phyloP scores from a whole-genome alignment of 2,797 vertebrate genomes.

The Carapus acus region DNA sequence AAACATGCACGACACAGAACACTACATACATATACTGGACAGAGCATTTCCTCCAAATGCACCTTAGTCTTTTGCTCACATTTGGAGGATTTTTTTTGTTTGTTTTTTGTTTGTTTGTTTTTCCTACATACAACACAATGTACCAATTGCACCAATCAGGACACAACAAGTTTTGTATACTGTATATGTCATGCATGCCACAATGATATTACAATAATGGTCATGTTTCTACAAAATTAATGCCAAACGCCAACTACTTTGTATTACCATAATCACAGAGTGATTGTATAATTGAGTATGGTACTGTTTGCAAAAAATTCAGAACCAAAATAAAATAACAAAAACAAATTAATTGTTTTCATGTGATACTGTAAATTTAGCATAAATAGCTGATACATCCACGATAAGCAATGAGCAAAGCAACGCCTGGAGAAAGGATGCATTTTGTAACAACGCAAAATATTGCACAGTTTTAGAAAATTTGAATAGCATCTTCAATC shows the following conservation, averaged over 20 bases:
- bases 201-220: conserved; percentile 86
- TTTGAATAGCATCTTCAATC: conserved; percentile 47
- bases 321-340: conserved; percentile 52
- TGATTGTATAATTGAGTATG: conserved; percentile 60
- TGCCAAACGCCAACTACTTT: conserved; percentile 84
- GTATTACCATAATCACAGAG: conserved; percentile 82
- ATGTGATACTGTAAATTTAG: conserved; percentile 32
- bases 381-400: conserved; percentile 37
- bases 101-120: no score
- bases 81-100: no score
- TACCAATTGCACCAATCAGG: conserved; percentile 80
- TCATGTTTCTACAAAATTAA: conserved; percentile 91
- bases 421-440: conserved; percentile 54
- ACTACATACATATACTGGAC: conserved; percentile 76
- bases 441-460: conserved; percentile 44
- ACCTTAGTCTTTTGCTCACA: conserved; percentile 56
- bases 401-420: conserved; percentile 34
- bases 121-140: conserved; percentile 77
- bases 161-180: conserved; percentile 82
- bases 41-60: conserved; percentile 70
- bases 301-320: conserved; percentile 68
- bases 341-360: conserved; percentile 28
- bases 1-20: conserved; percentile 82
- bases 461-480: conserved; percentile 37
- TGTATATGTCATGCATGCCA: conserved; percentile 96